Evolutionary conservation across 1,140 invertebrate genomes (phyloP).

Genomic region (Ridgeia piscesae): DNA sequence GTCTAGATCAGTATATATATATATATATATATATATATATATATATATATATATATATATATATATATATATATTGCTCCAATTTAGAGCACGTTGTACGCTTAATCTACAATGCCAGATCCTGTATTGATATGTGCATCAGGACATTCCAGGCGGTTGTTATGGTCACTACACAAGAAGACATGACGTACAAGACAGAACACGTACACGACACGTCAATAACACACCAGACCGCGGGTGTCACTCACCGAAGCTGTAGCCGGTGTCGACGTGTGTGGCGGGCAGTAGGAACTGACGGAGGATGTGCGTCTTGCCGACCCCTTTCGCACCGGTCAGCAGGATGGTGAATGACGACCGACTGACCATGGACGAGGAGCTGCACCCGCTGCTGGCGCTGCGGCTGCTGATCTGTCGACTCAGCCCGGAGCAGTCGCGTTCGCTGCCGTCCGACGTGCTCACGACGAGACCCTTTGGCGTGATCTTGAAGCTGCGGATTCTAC

Average conservation of each 20-base stretch:
- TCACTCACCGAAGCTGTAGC: background rate
- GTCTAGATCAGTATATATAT: too few relatives aligned
- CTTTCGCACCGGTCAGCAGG: constrained; percentile 76
- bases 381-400: background rate
- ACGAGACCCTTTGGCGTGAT: constrained; percentile 18
- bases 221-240: background rate
- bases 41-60: too few relatives aligned
- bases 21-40: too few relatives aligned
- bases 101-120: too few relatives aligned
- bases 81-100: too few relatives aligned
- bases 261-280: background rate
- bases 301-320: constrained; percentile 89
- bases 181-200: background rate
- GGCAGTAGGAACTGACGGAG: constrained; percentile 80
- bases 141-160: too few relatives aligned
- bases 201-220: background rate
- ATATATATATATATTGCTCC: too few relatives aligned
- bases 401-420: background rate
- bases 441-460: background rate
- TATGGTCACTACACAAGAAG: too few relatives aligned
- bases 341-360: background rate
- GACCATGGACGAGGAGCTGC: background rate
- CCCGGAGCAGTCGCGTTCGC: too few relatives aligned
- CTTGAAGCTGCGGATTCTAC: background rate
- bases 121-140: too few relatives aligned